Evolutionary conservation across 2,888 invertebrate species (phyloP).

Genomic region (Allophyes oxyacanthae): DNA sequence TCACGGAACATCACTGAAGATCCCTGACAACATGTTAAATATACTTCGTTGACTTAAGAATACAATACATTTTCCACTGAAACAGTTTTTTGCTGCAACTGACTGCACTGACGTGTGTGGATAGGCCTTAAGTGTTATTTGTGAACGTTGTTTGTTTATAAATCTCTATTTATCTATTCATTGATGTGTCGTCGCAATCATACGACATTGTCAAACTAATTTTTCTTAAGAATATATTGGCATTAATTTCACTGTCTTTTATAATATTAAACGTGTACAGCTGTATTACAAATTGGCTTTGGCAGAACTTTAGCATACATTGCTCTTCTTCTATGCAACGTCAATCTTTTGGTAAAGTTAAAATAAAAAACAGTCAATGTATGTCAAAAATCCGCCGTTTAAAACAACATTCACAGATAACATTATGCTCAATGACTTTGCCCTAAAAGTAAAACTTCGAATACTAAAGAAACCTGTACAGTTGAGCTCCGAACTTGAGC

Average conservation of each 20-base stretch:
- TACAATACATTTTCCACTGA: no score
- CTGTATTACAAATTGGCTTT: conserved; percentile 4
- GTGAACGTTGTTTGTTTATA: no score
- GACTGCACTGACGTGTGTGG: no score
- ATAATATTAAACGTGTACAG: conserved; percentile 10
- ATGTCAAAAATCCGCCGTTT: conserved; percentile 21
- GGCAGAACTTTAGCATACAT: conserved; percentile 12
- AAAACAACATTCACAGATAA: conserved; percentile 47
- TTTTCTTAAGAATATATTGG: conserved; percentile 52
- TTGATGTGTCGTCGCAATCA: conserved; percentile 16
- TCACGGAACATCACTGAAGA: no score
- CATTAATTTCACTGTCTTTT: conserved; percentile 46
- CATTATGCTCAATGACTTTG: conserved; percentile 49
- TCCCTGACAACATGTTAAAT: no score
- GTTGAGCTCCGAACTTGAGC: conserved; percentile 59
- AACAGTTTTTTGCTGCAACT: no score
- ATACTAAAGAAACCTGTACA: conserved; percentile 59
- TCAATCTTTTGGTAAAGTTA: conserved; percentile 19
- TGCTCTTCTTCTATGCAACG: conserved; percentile 24
- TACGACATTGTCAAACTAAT: conserved; percentile 27
- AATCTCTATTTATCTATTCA: conserved; percentile 10
- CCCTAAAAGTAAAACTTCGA: conserved; percentile 47
- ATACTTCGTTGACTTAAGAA: no score
- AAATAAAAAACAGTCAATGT: no score
- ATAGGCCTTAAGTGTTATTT: no score